Evolutionary conservation across 2,888 invertebrate species (phyloP), one percentile per base, ranked within the genome.

Genomic region (Alloplasta piceator): DNA sequence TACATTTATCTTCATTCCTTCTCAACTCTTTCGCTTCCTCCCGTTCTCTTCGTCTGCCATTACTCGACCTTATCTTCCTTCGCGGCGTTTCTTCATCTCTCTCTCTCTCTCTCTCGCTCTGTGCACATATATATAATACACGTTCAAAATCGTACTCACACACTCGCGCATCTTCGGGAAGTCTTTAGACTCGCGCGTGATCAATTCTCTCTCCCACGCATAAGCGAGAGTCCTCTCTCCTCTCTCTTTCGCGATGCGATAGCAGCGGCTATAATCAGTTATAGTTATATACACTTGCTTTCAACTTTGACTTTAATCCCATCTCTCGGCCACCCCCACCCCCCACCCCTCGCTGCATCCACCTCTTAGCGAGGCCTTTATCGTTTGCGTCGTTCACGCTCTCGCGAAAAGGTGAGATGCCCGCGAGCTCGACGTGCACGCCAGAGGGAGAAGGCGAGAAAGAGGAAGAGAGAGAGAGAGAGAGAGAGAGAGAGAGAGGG

Each of bases 221-320:
- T 39, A 60, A 39, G 68, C 60, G 68, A 63, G 41, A 56, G 6
- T 55, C 55, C 52, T 48, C 48, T 12, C 48, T 48, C 36, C 9
- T 41, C 41, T 14, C 41, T 26, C 60, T 63, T 63, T 43, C 63
- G 52, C 61, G 66, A 58, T 46, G 63, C 73, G 68, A 78, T 70
- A 78, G 68, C 58, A 26, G 26, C 75, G 63, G 78, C 68, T 78
- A 56, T 68, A 80, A 83, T 82, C 84, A 80, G 84, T 82, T 82
- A 82, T 78, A 84, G 82, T 82, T 83, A 82, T 80, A 82, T 78
- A 82, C 71, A 71, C 82, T 83, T 75, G 75, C 75, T 80, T 80
- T 83, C 72, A 83, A 82, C 83, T 75, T 83, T 75, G 82, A 80
- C 80, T 82, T 85, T 81, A 83, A 84, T 84, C 83, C 84, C 80